These are phyloP conservation scores for Brachyhypopomus gauderio DNA, from an alignment of 2,113 vertebrate species.

Conservation along the genomic window DNA sequence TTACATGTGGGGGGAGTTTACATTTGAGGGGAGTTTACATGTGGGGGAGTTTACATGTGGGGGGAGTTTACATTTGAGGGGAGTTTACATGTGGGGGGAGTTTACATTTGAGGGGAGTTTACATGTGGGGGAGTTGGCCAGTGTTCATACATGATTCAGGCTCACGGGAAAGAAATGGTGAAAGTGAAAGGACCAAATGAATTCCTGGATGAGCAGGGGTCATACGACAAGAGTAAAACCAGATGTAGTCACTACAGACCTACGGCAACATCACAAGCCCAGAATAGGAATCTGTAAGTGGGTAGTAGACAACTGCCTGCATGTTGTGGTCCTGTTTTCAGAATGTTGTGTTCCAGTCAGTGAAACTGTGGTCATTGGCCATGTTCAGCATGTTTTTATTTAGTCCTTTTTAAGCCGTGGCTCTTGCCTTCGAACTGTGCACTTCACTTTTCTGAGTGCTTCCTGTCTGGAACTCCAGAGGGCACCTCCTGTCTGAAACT, in stretches of 20 bases:
- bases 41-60: not conserved
- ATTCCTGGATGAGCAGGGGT: not conserved
- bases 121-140: not conserved
- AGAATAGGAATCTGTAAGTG: not conserved
- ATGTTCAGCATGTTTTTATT: not conserved
- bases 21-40: no score
- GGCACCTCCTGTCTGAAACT: no score
- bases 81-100: no score
- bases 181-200: not conserved
- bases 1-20: no score
- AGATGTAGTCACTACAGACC: not conserved
- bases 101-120: no score
- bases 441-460: no score
- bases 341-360: not conserved
- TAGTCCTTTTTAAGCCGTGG: no score
- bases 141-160: not conserved
- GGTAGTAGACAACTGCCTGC: not conserved
- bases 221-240: not conserved
- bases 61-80: no score
- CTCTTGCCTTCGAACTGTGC: no score
- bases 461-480: no score
- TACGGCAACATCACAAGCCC: constrained; percentile 1
- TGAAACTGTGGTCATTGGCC: not conserved
- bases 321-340: not conserved
- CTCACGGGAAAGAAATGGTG: no score